Conservation (phyloP, 2,797 vertebrate species). For the Gymnothorax reevesii region DNA sequence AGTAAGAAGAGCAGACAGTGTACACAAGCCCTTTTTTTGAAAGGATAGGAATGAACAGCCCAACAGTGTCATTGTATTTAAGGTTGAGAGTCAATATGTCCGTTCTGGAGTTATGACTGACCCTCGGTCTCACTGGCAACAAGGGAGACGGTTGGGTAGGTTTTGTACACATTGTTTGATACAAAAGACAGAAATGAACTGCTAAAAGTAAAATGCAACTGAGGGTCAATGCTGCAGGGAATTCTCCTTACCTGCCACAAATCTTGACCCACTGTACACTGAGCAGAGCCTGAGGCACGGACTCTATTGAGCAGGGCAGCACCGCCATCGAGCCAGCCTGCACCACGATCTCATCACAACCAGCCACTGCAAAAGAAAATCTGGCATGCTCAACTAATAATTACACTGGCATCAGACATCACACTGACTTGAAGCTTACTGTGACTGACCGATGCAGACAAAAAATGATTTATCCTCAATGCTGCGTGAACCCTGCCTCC, state of each 20-base stretch:
- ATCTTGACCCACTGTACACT: constrained; percentile 54
- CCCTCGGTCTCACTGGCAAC: too few species aligned
- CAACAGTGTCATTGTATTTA: too few species aligned
- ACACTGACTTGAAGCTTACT: not conserved
- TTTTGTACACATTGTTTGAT: too few species aligned
- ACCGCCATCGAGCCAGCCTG: constrained; percentile 52
- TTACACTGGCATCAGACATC: not conserved
- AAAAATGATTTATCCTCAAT: not conserved
- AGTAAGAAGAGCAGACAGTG: not conserved
- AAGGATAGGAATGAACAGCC: not conserved
- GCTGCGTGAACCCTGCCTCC: not conserved
- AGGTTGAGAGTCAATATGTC: too few species aligned
- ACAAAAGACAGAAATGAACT: not conserved
- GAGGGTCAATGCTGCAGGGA: not conserved
- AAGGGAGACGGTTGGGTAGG: too few species aligned
- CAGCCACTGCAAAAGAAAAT: constrained; percentile 44
- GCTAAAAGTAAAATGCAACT: not conserved
- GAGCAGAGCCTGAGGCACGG: not conserved
- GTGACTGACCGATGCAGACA: not conserved
- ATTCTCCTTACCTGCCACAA: constrained; percentile 49
- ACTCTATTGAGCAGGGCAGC: constrained; percentile 54
- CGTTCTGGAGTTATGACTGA: too few species aligned
- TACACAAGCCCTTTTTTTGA: not conserved
- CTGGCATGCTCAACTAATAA: not conserved
- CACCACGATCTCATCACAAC: constrained; percentile 55